phyloP scores from a whole-genome alignment of 2,113 vertebrate species.

The Apodemus speciosus region DNA sequence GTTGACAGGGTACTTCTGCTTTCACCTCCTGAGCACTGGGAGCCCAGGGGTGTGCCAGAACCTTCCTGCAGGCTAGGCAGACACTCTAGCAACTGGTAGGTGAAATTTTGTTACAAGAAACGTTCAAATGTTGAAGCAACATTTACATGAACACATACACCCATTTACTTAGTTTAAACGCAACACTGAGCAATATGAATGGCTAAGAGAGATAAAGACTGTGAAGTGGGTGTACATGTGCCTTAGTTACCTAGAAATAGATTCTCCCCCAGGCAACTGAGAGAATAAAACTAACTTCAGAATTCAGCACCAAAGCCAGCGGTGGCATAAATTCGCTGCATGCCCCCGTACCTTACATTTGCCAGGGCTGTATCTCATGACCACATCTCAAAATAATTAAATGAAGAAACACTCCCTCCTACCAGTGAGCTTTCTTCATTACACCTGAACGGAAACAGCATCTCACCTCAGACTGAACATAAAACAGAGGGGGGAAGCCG shows the following conservation, averaged over 20 bases:
- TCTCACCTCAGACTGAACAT: neutral
- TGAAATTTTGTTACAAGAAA: neutral
- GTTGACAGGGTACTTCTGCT: neutral
- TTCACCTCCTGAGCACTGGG: neutral
- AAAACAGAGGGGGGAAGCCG: neutral
- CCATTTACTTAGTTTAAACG: neutral
- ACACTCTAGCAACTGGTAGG: too few relatives aligned
- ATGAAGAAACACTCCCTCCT: neutral
- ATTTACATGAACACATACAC: neutral
- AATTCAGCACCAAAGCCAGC: neutral
- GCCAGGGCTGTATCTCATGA: neutral
- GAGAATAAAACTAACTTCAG: neutral
- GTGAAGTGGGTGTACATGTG: neutral
- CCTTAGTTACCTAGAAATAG: neutral
- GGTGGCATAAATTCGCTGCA: neutral
- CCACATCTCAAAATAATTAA: neutral
- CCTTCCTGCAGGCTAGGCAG: neutral
- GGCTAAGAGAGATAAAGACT: neutral
- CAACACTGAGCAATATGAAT: neutral
- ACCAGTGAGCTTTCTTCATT: neutral
- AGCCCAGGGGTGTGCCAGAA: neutral
- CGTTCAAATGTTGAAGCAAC: neutral
- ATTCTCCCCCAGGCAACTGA: neutral
- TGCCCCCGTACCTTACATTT: neutral
- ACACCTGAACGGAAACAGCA: neutral